Conservation (phyloP, 2,113 vertebrate species). For the Microcebus jonahi region DNA sequence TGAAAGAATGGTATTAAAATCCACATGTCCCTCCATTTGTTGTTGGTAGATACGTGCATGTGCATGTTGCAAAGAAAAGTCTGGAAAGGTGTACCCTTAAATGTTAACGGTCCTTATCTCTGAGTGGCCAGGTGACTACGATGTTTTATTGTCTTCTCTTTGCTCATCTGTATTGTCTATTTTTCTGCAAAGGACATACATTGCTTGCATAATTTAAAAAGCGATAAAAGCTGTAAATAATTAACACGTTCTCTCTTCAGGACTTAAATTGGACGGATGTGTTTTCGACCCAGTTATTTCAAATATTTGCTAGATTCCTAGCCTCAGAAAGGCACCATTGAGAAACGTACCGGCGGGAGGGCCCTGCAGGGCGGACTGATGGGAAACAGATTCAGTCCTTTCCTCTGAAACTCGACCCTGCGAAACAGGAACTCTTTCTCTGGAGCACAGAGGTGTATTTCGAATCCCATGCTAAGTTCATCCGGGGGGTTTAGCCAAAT, state of each 20-base stretch:
- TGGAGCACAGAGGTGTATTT: background rate
- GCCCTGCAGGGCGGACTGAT: fast-evolving
- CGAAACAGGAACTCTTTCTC: background rate
- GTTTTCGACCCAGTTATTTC: background rate
- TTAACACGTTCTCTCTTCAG: background rate
- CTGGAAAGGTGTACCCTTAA: background rate
- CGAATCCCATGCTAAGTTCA: fast-evolving
- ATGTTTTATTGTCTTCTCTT: background rate
- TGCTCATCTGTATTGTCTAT: background rate
- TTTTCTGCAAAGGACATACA: conserved; percentile 25
- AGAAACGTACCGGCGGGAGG: fast-evolving
- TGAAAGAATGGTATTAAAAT: too few relatives aligned
- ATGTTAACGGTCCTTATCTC: background rate
- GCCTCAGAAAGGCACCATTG: background rate
- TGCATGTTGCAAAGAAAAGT: background rate
- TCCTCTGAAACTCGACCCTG: background rate
- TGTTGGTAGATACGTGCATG: fast-evolving
- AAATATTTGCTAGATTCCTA: background rate
- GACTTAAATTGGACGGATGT: background rate
- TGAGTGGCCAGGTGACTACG: background rate
- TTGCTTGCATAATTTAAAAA: conserved; percentile 61
- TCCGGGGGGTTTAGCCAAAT: background rate
- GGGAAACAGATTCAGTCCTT: background rate
- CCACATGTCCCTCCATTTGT: fast-evolving
- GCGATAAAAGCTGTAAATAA: conserved; percentile 61